Conservation (phyloP, 2,888 invertebrate species). For the Notodonta ziczac region DNA sequence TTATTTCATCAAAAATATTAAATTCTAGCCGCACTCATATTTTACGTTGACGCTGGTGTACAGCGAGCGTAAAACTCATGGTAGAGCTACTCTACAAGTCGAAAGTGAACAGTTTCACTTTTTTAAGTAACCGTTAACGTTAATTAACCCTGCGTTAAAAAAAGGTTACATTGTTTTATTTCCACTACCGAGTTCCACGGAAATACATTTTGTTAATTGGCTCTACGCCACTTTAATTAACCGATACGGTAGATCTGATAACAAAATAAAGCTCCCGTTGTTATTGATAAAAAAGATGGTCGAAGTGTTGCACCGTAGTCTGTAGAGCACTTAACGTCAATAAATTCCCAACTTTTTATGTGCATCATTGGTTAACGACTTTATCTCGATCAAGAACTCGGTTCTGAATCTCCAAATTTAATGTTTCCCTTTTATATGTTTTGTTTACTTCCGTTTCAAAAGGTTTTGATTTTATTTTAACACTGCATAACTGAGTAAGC, state of each 20-base stretch:
- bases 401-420: slow-evolving; percentile 7
- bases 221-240: slow-evolving; percentile 73
- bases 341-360: slow-evolving; percentile 27
- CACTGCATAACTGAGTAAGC: neutral
- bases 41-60: too few species aligned
- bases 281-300: slow-evolving; percentile 24
- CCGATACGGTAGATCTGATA: slow-evolving; percentile 61
- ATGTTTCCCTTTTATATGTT: slow-evolving; percentile 7
- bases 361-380: slow-evolving; percentile 22
- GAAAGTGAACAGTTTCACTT: slow-evolving; percentile 32
- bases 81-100: slow-evolving; percentile 11
- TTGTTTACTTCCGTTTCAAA: neutral
- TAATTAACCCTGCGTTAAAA: slow-evolving; percentile 68
- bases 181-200: slow-evolving; percentile 45
- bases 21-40: too few species aligned
- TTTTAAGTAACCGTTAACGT: slow-evolving; percentile 64
- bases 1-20: too few species aligned
- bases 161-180: slow-evolving; percentile 70
- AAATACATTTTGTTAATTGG: slow-evolving; percentile 80
- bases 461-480: neutral
- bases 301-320: slow-evolving; percentile 22
- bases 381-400: slow-evolving; percentile 26
- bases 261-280: slow-evolving; percentile 38
- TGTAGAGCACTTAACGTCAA: slow-evolving; percentile 36
- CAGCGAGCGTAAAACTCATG: neutral